Evolutionary conservation across 2,888 invertebrate species (phyloP), one percentile per base, ranked within the genome.

Genomic region (Mythimna vitellina): DNA sequence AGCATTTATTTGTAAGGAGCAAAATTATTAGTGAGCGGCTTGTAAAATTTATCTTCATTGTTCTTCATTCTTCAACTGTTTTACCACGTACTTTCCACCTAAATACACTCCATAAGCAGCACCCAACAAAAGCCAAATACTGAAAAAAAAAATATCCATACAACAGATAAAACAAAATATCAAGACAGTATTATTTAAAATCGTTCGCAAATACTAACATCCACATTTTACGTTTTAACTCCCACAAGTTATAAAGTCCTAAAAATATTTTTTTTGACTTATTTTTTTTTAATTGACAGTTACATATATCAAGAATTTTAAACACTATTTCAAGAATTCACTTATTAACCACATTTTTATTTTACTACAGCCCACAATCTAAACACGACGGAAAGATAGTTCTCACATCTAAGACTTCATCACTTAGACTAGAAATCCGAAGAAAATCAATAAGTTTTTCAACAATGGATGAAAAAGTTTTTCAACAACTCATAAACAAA

Each of bases 401-500:
- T 46, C 6, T 42, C 17, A 32, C 25, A n/a, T 4, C 8, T 65
- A 29, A 12, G 20, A 54, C 10, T 35, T 35, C 9, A 35, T 35
- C 35, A 35, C 35, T 10, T 8, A 20, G 4, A 70, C 42, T 14
- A 22, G 12, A 49, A 3, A 22, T 46, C 0, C 0, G 5, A 17
- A 46, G 51, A 76, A 58, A 29, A 53, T 32, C 14, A 35, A 46
- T 25, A 51, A 32, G 12, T 5, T 29, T 35, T 57, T 22, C 12
- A 51, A 46, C n/a, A 25, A 51, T 7, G 20, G 10, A n/a, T n/a
- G n/a, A n/a, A n/a, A n/a, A 51, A 32, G 12, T 5, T 29, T 35
- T 57, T 22, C 12, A 51, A 46, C n/a, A 25, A 51, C n/a, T 29
- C 22, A 20, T 42, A 20, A 58, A 80, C 80, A 77, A 80, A 80